phyloP scores from a whole-genome alignment of 1,140 invertebrate species.

The Panulirus ornatus region DNA sequence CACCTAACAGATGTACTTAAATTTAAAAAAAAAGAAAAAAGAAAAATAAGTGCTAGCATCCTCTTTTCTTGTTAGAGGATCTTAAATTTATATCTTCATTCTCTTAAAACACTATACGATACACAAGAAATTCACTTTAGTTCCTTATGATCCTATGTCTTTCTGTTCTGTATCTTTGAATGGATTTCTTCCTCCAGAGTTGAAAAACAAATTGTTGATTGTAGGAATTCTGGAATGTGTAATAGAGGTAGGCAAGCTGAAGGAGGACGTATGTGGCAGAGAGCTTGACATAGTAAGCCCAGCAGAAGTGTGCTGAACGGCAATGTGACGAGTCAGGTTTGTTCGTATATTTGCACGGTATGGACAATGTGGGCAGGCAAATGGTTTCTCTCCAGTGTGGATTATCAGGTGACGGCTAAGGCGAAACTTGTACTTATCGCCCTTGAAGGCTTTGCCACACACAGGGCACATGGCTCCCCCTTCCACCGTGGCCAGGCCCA shows the following conservation, averaged over 20 bases:
- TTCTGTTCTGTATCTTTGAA: slow-evolving; percentile 11
- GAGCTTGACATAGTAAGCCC: slow-evolving; percentile 21
- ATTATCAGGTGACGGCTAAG: slow-evolving; percentile 75
- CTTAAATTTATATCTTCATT: not conserved
- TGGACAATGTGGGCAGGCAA: slow-evolving; percentile 77
- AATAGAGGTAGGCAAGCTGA: slow-evolving; percentile 37
- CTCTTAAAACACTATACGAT: not conserved
- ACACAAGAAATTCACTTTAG: slow-evolving; percentile 4
- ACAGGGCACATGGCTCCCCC: slow-evolving; percentile 55
- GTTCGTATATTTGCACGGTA: slow-evolving; percentile 70
- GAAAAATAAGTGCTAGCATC: not conserved
- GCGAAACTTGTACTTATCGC: slow-evolving; percentile 70
- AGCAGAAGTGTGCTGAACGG: slow-evolving; percentile 51
- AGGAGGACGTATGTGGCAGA: slow-evolving; percentile 25
- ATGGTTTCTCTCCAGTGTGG: slow-evolving; percentile 80
- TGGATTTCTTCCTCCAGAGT: slow-evolving; percentile 15
- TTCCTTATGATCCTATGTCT: not conserved
- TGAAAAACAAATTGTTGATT: slow-evolving; percentile 32
- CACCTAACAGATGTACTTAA: not conserved
- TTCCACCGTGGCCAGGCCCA: slow-evolving; percentile 39
- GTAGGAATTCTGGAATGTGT: slow-evolving; percentile 55
- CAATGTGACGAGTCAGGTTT: slow-evolving; percentile 70
- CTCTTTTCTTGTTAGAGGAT: not conserved
- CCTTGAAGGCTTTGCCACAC: slow-evolving; percentile 70
- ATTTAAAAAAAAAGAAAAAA: not conserved